Evolutionary conservation across 37 sponge, comb jelly and placozoan species (phyloP).

Genomic region (Geodia barretti): DNA sequence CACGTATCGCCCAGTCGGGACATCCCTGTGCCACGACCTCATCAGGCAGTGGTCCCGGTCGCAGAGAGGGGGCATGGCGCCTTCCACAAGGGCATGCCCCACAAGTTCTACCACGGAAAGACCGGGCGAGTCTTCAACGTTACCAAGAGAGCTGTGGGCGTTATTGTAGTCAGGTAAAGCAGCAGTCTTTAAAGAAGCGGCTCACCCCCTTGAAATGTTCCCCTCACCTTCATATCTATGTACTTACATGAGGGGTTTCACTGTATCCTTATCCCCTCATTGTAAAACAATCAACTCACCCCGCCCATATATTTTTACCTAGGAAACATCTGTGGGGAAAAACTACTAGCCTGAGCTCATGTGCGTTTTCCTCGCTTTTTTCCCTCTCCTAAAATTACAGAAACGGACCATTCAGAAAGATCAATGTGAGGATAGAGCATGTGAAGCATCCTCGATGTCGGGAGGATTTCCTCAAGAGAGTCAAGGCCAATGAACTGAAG

Average conservation of each 20-base stretch:
- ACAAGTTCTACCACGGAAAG: conserved; percentile 97
- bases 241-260: too few relatives aligned
- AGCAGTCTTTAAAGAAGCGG: too few relatives aligned
- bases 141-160: conserved; percentile 95
- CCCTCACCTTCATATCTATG: too few relatives aligned
- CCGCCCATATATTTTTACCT: too few relatives aligned
- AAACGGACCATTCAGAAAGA: too few relatives aligned
- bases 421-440: conserved; percentile 95
- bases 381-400: too few relatives aligned
- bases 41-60: conserved; percentile 72
- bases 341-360: too few relatives aligned
- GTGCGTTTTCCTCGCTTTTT: too few relatives aligned
- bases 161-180: conserved; percentile 86
- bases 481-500: conserved; percentile 88
- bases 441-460: conserved; percentile 90
- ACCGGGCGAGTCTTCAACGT: conserved; percentile 96
- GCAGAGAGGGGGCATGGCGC: conserved; percentile 81
- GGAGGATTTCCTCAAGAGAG: conserved; percentile 91
- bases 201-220: too few relatives aligned
- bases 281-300: too few relatives aligned
- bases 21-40: conserved; percentile 68
- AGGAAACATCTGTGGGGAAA: too few relatives aligned
- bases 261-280: too few relatives aligned
- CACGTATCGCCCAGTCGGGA: conserved; percentile 25
- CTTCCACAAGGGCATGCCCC: conserved; percentile 96